Evolutionary conservation across 1,140 invertebrate genomes (phyloP).

Genomic region (Bilobella aurantiaca): DNA sequence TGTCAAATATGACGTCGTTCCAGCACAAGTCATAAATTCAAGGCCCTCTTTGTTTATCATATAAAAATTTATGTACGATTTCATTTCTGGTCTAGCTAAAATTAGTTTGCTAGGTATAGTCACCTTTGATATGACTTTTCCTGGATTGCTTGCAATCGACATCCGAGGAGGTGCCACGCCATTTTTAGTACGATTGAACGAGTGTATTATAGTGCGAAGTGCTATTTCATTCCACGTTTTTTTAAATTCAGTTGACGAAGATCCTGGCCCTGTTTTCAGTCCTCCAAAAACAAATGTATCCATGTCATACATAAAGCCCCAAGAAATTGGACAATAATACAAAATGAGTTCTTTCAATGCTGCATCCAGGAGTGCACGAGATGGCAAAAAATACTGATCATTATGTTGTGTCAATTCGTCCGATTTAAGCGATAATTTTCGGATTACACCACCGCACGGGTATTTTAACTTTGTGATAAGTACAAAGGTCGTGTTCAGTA

Average conservation of each 20-base stretch:
- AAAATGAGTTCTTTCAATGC: background rate
- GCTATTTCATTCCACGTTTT: background rate
- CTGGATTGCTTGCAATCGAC: background rate
- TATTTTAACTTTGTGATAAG: background rate
- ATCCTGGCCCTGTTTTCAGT: background rate
- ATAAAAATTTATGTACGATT: background rate
- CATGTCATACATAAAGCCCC: background rate
- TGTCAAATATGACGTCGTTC: background rate
- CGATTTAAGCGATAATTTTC: background rate
- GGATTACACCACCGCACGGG: background rate
- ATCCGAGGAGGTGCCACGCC: background rate
- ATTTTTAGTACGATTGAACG: background rate
- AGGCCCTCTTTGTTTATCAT: background rate
- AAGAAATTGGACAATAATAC: background rate
- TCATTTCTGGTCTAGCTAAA: background rate
- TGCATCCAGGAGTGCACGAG: background rate
- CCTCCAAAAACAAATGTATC: background rate
- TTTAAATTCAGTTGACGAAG: background rate
- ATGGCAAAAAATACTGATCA: background rate
- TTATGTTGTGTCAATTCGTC: background rate
- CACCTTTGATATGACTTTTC: background rate
- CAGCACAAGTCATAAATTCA: background rate
- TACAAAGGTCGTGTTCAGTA: background rate
- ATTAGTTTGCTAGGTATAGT: background rate
- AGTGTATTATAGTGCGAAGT: background rate